Evolutionary conservation across 2,113 vertebrate genomes (phyloP).

Genomic region (Pelmatolapia mariae): DNA sequence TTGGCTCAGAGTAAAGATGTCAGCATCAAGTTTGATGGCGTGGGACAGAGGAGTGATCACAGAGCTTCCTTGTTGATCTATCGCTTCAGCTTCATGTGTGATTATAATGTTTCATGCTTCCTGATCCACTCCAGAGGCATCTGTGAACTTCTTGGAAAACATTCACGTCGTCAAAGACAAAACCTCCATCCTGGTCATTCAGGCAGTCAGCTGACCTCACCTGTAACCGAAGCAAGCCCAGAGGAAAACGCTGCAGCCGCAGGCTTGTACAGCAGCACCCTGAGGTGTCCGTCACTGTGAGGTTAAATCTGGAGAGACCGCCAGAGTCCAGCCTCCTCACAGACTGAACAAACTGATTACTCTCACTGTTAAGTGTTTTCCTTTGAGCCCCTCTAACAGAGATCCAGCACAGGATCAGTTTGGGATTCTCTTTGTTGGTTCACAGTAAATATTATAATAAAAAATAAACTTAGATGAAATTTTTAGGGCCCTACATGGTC

Average conservation of each 20-base stretch:
- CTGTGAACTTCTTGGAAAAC: background rate
- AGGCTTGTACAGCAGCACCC: background rate
- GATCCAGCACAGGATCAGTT: background rate
- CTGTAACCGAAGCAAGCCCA: background rate
- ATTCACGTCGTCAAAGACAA: background rate
- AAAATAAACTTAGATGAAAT: background rate
- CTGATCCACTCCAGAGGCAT: background rate
- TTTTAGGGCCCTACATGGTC: background rate
- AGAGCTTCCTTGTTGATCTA: background rate
- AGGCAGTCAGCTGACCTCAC: background rate
- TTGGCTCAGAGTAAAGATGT: background rate
- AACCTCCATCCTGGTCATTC: background rate
- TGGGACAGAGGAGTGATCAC: background rate
- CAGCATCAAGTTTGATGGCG: background rate
- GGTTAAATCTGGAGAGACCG: background rate
- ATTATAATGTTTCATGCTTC: background rate
- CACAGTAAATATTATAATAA: background rate
- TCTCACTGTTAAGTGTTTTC: background rate
- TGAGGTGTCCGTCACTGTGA: background rate
- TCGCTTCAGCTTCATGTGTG: background rate
- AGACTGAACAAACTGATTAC: background rate
- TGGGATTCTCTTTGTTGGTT: background rate
- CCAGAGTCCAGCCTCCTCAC: background rate
- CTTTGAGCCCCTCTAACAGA: background rate
- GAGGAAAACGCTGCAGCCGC: background rate